Evolutionary conservation across 2,797 vertebrate species (phyloP), one percentile per base, ranked within the genome.

Genomic region (Tolypeutes matacus): DNA sequence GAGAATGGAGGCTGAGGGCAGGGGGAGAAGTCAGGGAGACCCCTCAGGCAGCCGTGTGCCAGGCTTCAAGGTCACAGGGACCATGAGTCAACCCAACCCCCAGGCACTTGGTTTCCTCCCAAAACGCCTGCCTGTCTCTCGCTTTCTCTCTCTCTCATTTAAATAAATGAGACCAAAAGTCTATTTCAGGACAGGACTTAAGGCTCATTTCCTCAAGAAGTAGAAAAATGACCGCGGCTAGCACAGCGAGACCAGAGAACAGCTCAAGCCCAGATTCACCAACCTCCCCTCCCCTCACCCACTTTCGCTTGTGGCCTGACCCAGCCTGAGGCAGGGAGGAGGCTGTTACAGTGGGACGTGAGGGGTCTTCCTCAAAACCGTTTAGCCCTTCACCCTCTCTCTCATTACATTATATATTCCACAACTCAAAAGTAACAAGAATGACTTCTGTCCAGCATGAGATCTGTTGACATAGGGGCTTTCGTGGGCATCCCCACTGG

Each of bases 121-220:
- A 15, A 3, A 6, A 25, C 3, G 0, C 60, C 89, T 78, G 14
- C 39, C 34, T 58, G 11, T 5, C 34, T n/a, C 29, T 29, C 23
- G 17, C 34, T 23, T 2, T 5, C 9, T 3, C 10, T 27, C 75
- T 31, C 62, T 78, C 20, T 0, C 65, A n/a, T 88, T 90, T 88
- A 95, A 95, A 89, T 93, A 94, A 93, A 93, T 65, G 81, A 92
- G 88, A 85, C 49, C 93, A 39, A 14, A 91, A 91, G 73, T 82
- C 58, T 96, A 56, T 73, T 46, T 85, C 58, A 67, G 81, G 58
- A 73, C 49, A 39, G 65, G 21, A 67, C 51, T 21, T 78, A 88
- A 91, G 84, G 92, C 92, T 95, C 86, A 86, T 96, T 96, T 96
- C 72, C 91, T 76, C 87, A 25, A 1, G 60, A 60, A 90, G 73